phyloP scores from a whole-genome alignment of 2,113 vertebrate genomes.

The Onychostoma macrolepis region DNA sequence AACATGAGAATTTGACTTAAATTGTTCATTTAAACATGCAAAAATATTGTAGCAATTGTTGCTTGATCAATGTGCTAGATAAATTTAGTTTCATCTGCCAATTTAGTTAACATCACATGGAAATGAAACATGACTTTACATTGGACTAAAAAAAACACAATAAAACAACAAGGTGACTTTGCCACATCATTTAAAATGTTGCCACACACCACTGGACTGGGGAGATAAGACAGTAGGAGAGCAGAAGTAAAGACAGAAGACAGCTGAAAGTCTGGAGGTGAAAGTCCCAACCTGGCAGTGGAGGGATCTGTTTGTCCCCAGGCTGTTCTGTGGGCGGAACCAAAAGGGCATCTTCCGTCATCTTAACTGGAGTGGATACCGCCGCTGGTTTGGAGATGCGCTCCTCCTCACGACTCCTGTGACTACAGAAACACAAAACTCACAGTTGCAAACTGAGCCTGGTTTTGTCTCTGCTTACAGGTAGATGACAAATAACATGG shows the following conservation, averaged over 20 bases:
- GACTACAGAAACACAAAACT: conserved; percentile 75
- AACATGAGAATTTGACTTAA: neutral
- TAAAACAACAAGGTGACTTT: neutral
- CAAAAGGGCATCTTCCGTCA: conserved; percentile 75
- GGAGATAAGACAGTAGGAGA: neutral
- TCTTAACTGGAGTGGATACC: conserved; percentile 87
- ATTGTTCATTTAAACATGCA: neutral
- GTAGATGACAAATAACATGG: neutral
- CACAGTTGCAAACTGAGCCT: neutral
- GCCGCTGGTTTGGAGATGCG: conserved; percentile 83
- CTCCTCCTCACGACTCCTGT: conserved; percentile 92
- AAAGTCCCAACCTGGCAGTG: conserved; percentile 84
- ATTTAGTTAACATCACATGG: neutral
- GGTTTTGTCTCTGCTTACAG: neutral
- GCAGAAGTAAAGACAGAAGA: neutral
- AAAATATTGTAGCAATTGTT: neutral
- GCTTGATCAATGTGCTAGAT: neutral
- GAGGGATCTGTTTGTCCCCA: conserved; percentile 84
- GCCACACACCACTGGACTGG: neutral
- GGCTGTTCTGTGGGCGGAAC: conserved; percentile 83
- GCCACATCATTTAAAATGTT: neutral
- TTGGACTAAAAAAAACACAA: neutral
- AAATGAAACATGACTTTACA: neutral
- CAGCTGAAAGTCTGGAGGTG: neutral
- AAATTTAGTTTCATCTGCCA: neutral